Evolutionary conservation across 2,113 vertebrate species (phyloP).

Genomic region (Chaetura pelagica): DNA sequence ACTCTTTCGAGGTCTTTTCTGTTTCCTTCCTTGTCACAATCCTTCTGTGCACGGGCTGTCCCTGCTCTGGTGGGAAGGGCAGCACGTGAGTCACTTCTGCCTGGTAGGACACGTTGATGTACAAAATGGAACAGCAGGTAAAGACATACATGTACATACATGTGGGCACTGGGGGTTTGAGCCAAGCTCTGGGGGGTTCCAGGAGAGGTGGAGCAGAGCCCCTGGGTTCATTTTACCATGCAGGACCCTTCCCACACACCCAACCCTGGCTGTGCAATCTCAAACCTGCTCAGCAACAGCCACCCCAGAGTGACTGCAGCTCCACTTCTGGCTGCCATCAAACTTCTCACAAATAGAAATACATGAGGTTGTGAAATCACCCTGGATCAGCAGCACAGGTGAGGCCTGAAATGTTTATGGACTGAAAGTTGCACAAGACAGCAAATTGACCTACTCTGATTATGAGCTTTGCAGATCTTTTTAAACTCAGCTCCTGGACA

Average conservation of each 20-base stretch:
- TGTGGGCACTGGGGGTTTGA: neutral
- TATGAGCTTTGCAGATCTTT: neutral
- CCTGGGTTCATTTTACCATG: neutral
- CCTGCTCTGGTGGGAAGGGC: neutral
- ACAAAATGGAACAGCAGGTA: rapidly evolving
- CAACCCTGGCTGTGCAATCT: neutral
- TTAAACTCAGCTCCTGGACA: neutral
- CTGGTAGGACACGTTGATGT: rapidly evolving
- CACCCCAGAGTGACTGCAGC: neutral
- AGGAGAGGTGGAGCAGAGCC: neutral
- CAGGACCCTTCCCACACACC: neutral
- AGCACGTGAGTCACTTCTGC: rapidly evolving
- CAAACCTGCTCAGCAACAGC: rapidly evolving
- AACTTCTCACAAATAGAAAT: neutral
- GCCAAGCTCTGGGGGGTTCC: neutral
- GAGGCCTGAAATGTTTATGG: neutral
- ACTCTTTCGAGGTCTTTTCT: neutral
- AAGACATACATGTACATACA: neutral
- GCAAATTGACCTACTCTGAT: neutral
- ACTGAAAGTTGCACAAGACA: rapidly evolving
- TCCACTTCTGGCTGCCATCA: neutral
- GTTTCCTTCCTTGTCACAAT: neutral
- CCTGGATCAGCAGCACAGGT: neutral
- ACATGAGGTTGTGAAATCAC: neutral
- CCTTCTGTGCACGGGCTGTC: neutral